Base-by-base conservation (phyloP, 2,888 invertebrate species). In the Melolontha melolontha region DNA sequence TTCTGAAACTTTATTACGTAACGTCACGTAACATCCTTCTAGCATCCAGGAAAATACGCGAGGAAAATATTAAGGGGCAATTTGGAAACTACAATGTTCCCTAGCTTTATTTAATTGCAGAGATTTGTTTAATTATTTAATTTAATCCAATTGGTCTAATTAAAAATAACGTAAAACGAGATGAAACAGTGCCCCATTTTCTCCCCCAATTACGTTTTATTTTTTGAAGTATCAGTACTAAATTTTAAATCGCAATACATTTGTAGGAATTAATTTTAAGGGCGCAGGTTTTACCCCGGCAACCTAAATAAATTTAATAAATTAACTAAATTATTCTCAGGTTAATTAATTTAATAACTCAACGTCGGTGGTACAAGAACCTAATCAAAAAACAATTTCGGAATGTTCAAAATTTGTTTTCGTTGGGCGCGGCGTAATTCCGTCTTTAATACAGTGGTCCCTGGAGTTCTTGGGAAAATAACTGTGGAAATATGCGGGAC, bases 311-410 rank as follows among this genome's bases (percentile, higher is more conserved):
- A 47, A 62, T 49, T 62, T 62, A 47, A 62, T 49, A 49, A 62
- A 62, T 39, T 62, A 62, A 62, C 39, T 16, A 17, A 59, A 59
- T 47, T 47, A 59, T 44, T 29, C 41, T 41, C 6, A 34, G 47
- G 59, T 62, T 62, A 49, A 62, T 62, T 62, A 62, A 62, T 62
- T 62, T 62, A 62, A 62, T 62, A 62, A 47, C 59, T 47, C 47
- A 62, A 29, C 59, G 47, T 49, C 59, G 47, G 59, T 14, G 34
- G 34, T 62, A 16, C 34, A 47, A 44, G 34, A 59, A 62, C 59
- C 47, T 47, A 62, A 62, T 62, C 47, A 62, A 62, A 62, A 62
- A 62, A 62, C 59, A 62, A 62, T 62, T 62, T 34, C 17, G 49
- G 47, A 62, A 47, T 62, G 59, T 62, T 62, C 34, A 34, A 62